Percentiles rank a stretch among this genome's conserved stretches.
Conservation (phyloP, 1,140 invertebrate species). For the Drosophila nigrodunni region DNA sequence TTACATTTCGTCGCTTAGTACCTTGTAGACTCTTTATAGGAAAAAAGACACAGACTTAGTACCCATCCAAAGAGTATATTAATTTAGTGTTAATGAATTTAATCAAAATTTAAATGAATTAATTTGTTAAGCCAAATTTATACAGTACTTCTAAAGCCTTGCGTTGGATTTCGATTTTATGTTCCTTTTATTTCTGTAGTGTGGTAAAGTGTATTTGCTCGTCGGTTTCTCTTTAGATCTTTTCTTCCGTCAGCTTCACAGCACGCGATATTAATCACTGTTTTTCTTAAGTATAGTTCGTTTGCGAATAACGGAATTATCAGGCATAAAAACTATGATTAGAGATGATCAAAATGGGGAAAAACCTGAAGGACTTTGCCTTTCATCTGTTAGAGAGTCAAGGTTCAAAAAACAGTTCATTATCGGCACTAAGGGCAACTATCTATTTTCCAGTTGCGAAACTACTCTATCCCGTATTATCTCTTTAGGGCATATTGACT, state of each 20-base stretch:
- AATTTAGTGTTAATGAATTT: no score
- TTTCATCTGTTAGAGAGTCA: constrained; percentile 12
- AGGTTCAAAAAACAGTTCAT: constrained; percentile 13
- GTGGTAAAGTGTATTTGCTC: not conserved
- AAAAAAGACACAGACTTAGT: not conserved
- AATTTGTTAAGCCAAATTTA: no score
- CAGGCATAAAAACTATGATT: constrained; percentile 37
- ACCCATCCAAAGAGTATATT: no score
- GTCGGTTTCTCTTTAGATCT: not conserved
- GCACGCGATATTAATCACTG: constrained; percentile 52
- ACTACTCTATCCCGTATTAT: not conserved
- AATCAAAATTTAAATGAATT: no score
- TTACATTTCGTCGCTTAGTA: constrained; percentile 17
- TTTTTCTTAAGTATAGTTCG: constrained; percentile 10
- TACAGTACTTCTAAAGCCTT: not conserved
- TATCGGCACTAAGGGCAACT: not conserved
- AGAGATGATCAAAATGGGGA: constrained; percentile 9
- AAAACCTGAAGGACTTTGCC: constrained; percentile 27
- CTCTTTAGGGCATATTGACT: not conserved
- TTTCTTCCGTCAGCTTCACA: constrained; percentile 37
- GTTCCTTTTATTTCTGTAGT: no score
- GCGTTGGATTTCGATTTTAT: no score
- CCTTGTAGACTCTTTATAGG: not conserved
- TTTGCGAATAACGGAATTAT: constrained; percentile 26
- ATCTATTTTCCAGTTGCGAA: constrained; percentile 5